Base-by-base conservation (phyloP, 2,113 vertebrate genomes). In the Ifrita kowaldi region DNA sequence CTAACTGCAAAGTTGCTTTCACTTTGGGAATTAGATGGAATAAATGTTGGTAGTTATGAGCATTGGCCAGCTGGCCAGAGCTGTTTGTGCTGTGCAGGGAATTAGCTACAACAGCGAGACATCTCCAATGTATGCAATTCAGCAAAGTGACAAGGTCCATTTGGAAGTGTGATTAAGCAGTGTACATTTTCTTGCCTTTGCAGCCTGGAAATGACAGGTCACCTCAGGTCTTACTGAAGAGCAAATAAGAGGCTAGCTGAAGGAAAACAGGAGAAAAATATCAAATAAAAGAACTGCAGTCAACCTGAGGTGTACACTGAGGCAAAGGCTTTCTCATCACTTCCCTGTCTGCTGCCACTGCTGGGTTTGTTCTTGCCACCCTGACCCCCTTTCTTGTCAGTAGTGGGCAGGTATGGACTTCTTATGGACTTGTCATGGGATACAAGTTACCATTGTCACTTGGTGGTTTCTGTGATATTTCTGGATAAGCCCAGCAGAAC, bases 1-100 rank as follows among this genome's bases (percentile, higher is more conserved):
- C 76, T 95, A 81, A 85, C 93, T 85, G 73, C 75, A 53, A 79
- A 81, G 90, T 75, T 91, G 64, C 47, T 81, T 91, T 94, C 76
- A 53, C 33, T 79, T 47, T 60, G 84, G 60, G 42, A 97, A 64
- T 91, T 74, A 81, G 41, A 87, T 17, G 68, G 91, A 79, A 94
- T 85, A 86, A 73, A 47, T 76, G 44, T 73, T 83, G 92, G 75
- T 62, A 64, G 56, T 80, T 87, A 79, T 44, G 41, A 87, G 63
- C 73, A 57, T 50, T 32, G 65, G 86, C 92, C 95, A 97, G 71
- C 56, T 96, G 92, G 91, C 73, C 18, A 14, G 80, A 91, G 62
- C 59, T 86, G 24, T 84, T 82, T 92, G 78, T 65, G 81, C 84
- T 52, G 69, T 50, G 28, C 81, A 74, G 55, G 74, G 56, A 35